These are phyloP conservation scores for Ariolimax columbianus DNA, from an alignment of 2,888 invertebrate genomes.

Conservation along the genomic window DNA sequence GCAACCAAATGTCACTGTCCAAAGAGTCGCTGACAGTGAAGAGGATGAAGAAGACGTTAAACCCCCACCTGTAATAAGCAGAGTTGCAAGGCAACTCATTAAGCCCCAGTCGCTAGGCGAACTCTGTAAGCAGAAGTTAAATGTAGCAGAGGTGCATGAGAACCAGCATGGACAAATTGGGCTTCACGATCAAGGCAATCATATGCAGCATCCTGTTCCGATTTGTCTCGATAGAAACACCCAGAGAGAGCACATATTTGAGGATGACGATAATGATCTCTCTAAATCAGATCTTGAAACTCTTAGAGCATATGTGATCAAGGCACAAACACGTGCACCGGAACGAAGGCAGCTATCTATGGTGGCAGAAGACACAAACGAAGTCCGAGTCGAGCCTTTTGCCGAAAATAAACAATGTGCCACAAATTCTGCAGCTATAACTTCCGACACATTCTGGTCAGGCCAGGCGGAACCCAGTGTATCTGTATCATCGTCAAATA, in stretches of 20 bases:
- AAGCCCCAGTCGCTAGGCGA: constrained; percentile 17
- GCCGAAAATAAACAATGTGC: not conserved
- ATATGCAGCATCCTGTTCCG: not conserved
- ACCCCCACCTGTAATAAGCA: constrained; percentile 36
- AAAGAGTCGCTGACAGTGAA: not conserved
- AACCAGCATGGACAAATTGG: not conserved
- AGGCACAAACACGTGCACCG: not conserved
- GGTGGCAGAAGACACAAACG: not conserved
- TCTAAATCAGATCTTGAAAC: not conserved
- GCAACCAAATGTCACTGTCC: not conserved
- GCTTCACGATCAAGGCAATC: not conserved
- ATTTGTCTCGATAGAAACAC: not conserved
- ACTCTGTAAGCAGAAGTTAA: constrained; percentile 7
- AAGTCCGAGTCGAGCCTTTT: not conserved
- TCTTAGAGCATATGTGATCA: constrained; percentile 1
- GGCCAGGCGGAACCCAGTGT: too few relatives aligned
- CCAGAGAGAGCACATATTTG: not conserved
- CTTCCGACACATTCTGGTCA: not conserved
- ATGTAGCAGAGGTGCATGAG: not conserved
- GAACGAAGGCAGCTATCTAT: not conserved
- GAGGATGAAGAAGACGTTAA: constrained; percentile 32
- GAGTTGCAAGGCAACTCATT: not conserved
- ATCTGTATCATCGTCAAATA: not conserved
- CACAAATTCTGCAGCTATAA: not conserved
- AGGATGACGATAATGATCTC: not conserved